Evolutionary conservation across 2,113 vertebrate genomes (phyloP), one percentile per base, ranked within the genome.

Genomic region (Notothenia rossii): DNA sequence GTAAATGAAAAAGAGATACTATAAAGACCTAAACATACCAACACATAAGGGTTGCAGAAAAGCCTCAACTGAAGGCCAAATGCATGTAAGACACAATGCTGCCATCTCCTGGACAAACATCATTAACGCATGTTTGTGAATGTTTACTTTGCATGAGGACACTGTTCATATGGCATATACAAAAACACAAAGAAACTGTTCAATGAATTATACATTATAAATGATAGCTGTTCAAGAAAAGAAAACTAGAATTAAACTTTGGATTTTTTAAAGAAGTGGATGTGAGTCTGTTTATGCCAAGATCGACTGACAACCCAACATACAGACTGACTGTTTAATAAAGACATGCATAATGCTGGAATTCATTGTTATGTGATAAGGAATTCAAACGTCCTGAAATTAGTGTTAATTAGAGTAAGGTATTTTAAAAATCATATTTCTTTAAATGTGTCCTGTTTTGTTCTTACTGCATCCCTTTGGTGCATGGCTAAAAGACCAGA

Each of bases 31-130:
- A 2, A 15, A 77, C 18, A 79, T 13, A 8, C 45, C 15, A 55
- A 20, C 43, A 53, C 46, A 68, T 25, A 12, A 33, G 36, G 20
- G 51, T 64, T 49, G 40, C 0, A 54, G 43, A 54, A 54, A 56
- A 4, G 13, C 65, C 53, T 50, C 8, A 12, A 11, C 48, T 49
- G 0, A 12, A 59, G n/a, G 20, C 29, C 3, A 1, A 7, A 11
- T 20, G 5, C 5, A 40, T 56, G 1, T 36, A 17, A 43, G 22
- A 15, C 20, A 0, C 10, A 70, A 89, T 89, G 82, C 84, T 90
- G 88, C 90, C 67, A 86, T 78, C 92, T 83, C 1, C 46, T 83
- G 91, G 71, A 76, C 7, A 51, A 15, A 60, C 5, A 40, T 5
- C 3, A 7, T 50, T 2, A 60, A 5, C 71, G 22, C 76, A 73